Percentiles rank a stretch among this genome's conserved stretches.
Conservation (phyloP, 2,888 invertebrate species). For the Sesia bembeciformis region DNA sequence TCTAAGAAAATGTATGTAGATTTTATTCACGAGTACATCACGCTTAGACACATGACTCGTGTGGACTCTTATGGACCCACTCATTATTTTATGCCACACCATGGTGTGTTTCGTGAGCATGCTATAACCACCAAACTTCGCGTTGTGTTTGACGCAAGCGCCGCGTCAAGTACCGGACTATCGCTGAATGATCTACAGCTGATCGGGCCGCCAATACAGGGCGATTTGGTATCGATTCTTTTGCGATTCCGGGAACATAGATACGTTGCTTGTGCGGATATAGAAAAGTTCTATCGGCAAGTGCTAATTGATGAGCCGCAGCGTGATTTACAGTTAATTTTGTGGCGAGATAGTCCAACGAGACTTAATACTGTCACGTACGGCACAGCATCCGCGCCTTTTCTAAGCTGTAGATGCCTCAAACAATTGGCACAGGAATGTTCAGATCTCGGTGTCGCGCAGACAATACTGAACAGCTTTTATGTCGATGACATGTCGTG, state of each 20-base stretch:
- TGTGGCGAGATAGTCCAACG: constrained; percentile 20
- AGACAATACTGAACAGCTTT: constrained; percentile 14
- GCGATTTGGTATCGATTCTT: constrained; percentile 14
- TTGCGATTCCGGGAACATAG: constrained; percentile 12
- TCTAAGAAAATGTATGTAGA: constrained; percentile 5
- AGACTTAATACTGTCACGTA: constrained; percentile 20
- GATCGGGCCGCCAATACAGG: constrained; percentile 13
- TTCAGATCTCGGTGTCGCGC: constrained; percentile 10
- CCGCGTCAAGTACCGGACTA: constrained; percentile 4
- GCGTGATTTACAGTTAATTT: constrained; percentile 6
- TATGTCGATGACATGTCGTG: constrained; percentile 18
- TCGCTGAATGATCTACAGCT: constrained; percentile 13
- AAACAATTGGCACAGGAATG: constrained; percentile 22
- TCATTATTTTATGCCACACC: constrained; percentile 10
- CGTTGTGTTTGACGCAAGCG: constrained; percentile 9
- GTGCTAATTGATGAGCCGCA: too few species aligned
- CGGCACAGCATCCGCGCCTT: constrained; percentile 24
- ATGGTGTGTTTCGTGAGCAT: constrained; percentile 9
- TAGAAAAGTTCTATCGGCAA: constrained; percentile 17
- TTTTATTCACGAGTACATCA: constrained; percentile 10
- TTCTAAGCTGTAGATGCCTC: constrained; percentile 18
- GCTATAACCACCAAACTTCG: constrained; percentile 6
- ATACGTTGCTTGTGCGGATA: constrained; percentile 13
- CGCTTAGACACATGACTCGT: constrained; percentile 10
- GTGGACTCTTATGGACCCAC: constrained; percentile 1